These are phyloP conservation scores for Epinephelus lanceolatus DNA, from an alignment of 2,113 vertebrate species.

Conservation along the genomic window DNA sequence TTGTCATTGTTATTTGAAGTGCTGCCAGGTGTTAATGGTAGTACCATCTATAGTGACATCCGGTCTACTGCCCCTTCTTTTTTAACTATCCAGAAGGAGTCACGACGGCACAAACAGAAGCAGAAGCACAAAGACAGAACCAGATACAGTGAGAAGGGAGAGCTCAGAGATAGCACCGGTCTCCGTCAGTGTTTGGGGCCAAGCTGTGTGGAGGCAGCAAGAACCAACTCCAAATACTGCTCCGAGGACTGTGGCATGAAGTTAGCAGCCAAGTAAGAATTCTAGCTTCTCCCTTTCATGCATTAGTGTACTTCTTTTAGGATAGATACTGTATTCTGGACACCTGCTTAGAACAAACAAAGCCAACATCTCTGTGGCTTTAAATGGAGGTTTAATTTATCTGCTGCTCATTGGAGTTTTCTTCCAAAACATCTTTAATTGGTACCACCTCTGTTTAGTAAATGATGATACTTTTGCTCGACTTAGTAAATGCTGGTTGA, in stretches of 20 bases:
- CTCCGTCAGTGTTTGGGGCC: constrained; percentile 93
- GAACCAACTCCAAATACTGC: constrained; percentile 92
- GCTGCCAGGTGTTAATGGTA: not conserved
- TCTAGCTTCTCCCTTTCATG: not conserved
- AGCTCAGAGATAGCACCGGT: constrained; percentile 84
- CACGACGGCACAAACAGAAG: constrained; percentile 93
- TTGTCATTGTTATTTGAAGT: not conserved
- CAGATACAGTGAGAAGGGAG: constrained; percentile 87
- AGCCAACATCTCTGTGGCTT: not conserved
- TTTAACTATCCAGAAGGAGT: constrained; percentile 87
- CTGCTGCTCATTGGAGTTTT: not conserved
- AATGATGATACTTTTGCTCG: not conserved
- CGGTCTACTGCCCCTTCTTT: not conserved
- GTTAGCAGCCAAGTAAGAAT: constrained; percentile 92
- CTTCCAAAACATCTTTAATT: not conserved
- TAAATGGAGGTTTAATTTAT: not conserved
- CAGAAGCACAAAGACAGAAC: constrained; percentile 91
- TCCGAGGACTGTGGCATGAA: constrained; percentile 97
- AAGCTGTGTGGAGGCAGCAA: constrained; percentile 87
- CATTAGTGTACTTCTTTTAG: not conserved
- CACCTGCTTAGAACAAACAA: not conserved
- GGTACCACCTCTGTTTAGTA: not conserved
- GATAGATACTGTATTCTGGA: not conserved
- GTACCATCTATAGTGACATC: not conserved
- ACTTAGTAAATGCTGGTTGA: constrained; percentile 5